Percentiles rank a stretch among this genome's conserved stretches.
phyloP scores from a whole-genome alignment of 2,888 invertebrate species.

The Drosophila nr. fundita region DNA sequence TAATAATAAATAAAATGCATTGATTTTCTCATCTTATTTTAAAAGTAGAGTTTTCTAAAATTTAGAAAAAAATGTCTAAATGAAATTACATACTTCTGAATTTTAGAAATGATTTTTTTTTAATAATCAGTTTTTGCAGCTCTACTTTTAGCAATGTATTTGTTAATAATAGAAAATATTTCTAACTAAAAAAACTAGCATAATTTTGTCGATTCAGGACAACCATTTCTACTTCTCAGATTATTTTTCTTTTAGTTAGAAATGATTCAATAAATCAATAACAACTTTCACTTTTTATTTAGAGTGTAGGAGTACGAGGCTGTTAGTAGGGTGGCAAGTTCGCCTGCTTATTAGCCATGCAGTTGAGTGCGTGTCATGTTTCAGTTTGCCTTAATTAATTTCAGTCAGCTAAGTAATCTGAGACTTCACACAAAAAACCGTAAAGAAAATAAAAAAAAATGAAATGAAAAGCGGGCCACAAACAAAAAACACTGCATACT shows the following conservation, averaged over 20 bases:
- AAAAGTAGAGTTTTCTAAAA: too few species aligned
- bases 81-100: too few species aligned
- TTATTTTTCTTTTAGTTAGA: too few species aligned
- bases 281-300: background rate
- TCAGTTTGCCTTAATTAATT: slow-evolving; percentile 76
- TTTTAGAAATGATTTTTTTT: background rate
- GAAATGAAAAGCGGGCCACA: too few species aligned
- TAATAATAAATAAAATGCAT: too few species aligned
- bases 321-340: background rate
- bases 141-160: background rate
- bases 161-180: background rate
- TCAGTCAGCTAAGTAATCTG: slow-evolving; percentile 55
- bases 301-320: background rate
- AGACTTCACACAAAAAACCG: slow-evolving; percentile 14
- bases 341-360: slow-evolving; percentile 55
- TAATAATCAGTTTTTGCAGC: background rate
- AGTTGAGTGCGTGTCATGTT: slow-evolving; percentile 71
- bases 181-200: too few species aligned
- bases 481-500: slow-evolving; percentile 4
- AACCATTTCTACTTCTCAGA: too few species aligned
- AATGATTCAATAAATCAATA: background rate
- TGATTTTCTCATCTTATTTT: background rate
- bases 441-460: background rate
- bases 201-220: too few species aligned
- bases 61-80: too few species aligned